phyloP scores from a whole-genome alignment of 2,888 invertebrate genomes.

The Dichetophora obliterata region DNA sequence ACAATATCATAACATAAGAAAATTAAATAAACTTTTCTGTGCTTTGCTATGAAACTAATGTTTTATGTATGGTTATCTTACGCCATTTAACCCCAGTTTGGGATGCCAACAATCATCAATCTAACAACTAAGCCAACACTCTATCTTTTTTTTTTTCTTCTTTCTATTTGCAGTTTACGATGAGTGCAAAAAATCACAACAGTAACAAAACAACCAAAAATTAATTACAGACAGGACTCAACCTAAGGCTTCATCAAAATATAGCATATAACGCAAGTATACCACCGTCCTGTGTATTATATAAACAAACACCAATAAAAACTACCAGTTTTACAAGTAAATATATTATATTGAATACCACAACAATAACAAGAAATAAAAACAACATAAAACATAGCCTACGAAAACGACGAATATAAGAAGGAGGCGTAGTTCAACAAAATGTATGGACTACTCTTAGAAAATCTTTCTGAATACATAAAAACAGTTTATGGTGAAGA shows the following conservation, averaged over 20 bases:
- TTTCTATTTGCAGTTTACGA: slow-evolving; percentile 13
- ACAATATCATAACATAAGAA: too few species aligned
- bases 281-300: not conserved
- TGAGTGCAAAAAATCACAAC: slow-evolving; percentile 1
- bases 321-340: not conserved
- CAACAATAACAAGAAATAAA: slow-evolving; percentile 16
- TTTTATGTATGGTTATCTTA: too few species aligned
- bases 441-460: slow-evolving; percentile 97
- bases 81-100: not conserved
- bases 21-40: too few species aligned
- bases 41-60: too few species aligned
- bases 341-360: slow-evolving; percentile 14
- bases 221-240: slow-evolving; percentile 18
- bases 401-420: not conserved
- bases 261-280: not conserved
- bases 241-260: not conserved
- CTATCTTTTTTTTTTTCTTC: not conserved
- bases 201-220: not conserved
- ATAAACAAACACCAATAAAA: not conserved
- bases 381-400: slow-evolving; percentile 3
- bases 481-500: slow-evolving; percentile 94
- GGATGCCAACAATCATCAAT: not conserved
- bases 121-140: not conserved
- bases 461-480: slow-evolving; percentile 94
- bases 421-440: slow-evolving; percentile 25